These are phyloP conservation scores for Druon quercuslanigerum DNA, from an alignment of 1,140 invertebrate genomes.

Conservation along the genomic window DNA sequence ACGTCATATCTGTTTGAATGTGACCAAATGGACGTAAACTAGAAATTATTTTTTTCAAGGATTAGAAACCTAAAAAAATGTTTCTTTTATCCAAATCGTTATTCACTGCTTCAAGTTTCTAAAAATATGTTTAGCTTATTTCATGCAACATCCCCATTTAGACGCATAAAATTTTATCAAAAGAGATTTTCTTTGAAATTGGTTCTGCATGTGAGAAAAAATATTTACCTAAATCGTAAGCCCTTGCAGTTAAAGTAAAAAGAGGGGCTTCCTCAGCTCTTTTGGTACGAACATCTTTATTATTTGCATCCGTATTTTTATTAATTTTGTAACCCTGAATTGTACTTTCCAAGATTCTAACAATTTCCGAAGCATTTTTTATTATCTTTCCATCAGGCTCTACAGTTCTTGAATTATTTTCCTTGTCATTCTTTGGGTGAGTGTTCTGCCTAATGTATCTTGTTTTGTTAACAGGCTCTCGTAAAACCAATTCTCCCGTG, in stretches of 20 bases:
- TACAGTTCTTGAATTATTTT: conserved; percentile 51
- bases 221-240: conserved; percentile 83
- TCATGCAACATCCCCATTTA: no score
- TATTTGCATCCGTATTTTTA: neutral
- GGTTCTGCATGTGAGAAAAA: neutral
- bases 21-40: no score
- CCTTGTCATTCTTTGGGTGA: conserved; percentile 69
- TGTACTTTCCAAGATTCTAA: neutral
- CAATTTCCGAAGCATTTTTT: neutral
- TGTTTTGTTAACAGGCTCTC: conserved; percentile 48
- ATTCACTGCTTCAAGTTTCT: no score
- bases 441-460: conserved; percentile 64
- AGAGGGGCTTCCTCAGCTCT: conserved; percentile 75
- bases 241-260: conserved; percentile 81
- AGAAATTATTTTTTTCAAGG: no score
- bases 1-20: no score
- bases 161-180: no score
- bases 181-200: neutral
- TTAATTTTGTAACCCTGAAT: neutral
- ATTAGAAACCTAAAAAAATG: no score
- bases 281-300: conserved; percentile 62
- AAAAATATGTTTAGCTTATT: no score
- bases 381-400: conserved; percentile 21
- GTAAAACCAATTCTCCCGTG: conserved; percentile 81
- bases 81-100: no score